phyloP scores from a whole-genome alignment of 2,888 invertebrate genomes.

The Prosopocoilus inquinatus region DNA sequence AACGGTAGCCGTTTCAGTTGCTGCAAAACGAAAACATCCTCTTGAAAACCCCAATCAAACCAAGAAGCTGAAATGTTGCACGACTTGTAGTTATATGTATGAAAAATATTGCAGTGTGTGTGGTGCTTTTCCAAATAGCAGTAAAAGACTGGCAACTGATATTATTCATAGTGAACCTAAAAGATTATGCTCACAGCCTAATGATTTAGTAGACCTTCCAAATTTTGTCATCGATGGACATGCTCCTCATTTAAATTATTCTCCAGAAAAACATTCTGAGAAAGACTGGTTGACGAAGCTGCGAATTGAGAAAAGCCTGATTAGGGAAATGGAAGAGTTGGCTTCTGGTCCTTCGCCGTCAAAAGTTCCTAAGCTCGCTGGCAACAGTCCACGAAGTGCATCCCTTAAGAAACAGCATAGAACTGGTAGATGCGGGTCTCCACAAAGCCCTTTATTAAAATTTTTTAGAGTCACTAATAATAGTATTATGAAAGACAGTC shows the following conservation, averaged over 20 bases:
- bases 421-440: constrained; percentile 6
- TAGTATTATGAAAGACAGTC: constrained; percentile 19
- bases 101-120: constrained; percentile 13
- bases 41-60: neutral
- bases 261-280: constrained; percentile 66
- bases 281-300: constrained; percentile 73
- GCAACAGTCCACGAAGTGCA: constrained; percentile 12
- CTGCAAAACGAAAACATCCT: constrained; percentile 9
- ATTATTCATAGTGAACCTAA: constrained; percentile 5
- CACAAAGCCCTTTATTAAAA: constrained; percentile 29
- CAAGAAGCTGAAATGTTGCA: constrained; percentile 8
- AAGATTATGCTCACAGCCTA: neutral
- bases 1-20: too few relatives aligned
- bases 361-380: constrained; percentile 32
- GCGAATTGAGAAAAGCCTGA: constrained; percentile 54
- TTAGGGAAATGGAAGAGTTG: constrained; percentile 37
- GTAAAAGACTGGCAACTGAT: constrained; percentile 3
- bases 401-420: constrained; percentile 13
- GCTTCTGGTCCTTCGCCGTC: constrained; percentile 32
- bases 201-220: constrained; percentile 60
- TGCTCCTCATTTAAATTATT: constrained; percentile 73
- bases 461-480: constrained; percentile 33
- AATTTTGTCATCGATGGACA: constrained; percentile 75
- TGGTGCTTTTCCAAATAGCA: neutral
- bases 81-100: constrained; percentile 3